Evolutionary conservation across 2,113 vertebrate genomes (phyloP), one percentile per base, ranked within the genome.

Genomic region (Sander vitreus): DNA sequence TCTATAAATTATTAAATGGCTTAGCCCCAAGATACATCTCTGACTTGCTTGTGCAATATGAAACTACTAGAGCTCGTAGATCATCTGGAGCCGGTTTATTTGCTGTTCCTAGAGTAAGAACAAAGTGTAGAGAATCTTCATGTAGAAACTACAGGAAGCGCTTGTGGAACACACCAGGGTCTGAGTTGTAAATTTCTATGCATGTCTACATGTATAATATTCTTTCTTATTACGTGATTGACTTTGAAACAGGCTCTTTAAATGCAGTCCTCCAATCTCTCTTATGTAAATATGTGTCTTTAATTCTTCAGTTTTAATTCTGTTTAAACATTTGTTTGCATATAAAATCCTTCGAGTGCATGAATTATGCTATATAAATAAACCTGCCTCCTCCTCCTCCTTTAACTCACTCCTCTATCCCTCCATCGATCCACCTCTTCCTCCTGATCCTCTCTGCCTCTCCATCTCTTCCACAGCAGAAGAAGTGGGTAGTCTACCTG

Each of bases 401-500:
- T 7, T 58, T 13, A 59, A 45, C 72, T 47, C 15, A 0, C 21
- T 50, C 10, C 27, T 60, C 19, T 13, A 33, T 60, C 78, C 54
- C 11, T 78, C 62, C 57, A 55, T 65, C 76, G 67, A 63, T 80
- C 51, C 51, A 54, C 51, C 77, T 57, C 39, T n/a, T 36, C 18
- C 15, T 53, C 53, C 39, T 45, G 51, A 16, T 68, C 57, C 81
- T 62, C 66, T 53, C 51, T 57, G 62, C 57, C 62, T 58, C 77
- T 82, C 76, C 64, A 73, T 83, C 63, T 83, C 30, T 36, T 81
- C 67, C 78, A 72, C 70, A 2, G 81, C 71, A 85, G 70, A 80
- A 88, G 76, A 91, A 84, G 79, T 86, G 80, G 88, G 83, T 87
- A 91, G 83, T 92, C 89, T 92, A 91, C 88, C 91, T 92, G 84